Base-by-base conservation (phyloP, 2,888 invertebrate genomes). In the Andrena fulva region DNA sequence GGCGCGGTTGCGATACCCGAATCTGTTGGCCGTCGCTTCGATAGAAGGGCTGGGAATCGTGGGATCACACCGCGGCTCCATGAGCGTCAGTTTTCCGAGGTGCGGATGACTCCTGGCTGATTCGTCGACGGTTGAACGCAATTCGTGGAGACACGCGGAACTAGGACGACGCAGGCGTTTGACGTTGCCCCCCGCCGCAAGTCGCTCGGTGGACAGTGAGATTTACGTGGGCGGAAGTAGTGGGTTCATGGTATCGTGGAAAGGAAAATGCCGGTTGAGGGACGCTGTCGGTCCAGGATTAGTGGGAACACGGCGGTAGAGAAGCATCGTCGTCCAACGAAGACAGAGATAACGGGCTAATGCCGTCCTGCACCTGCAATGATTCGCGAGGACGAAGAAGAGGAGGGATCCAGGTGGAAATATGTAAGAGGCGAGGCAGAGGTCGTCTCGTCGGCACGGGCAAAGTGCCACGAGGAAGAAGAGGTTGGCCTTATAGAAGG, bases 401-500 rank as follows among this genome's bases (percentile, higher is more conserved):
- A 74, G 82, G 87, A 76, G 84, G 80, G 77, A 73, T 64, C 81
- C 84, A 84, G 87, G 84, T 81, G 88, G 89, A 87, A 90, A 88
- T 90, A 91, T 91, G 91, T 91, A 90, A 91, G 85, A 89, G 86
- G 71, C 86, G 90, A 89, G 84, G 73, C 80, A 79, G 78, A 84
- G 77, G 80, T 88, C 90, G 87, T 90, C 91, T 90, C 91, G 89
- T 88, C 87, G 88, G 87, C 90, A 89, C 89, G 90, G 82, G 76
- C 88, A 85, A 88, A 87, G 89, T 90, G 91, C 90, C 90, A 88
- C 91, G 92, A 91, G 90, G 91, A 76, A 81, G 88, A 91, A 91
- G 89, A 91, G 90, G 89, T 90, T 91, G 86, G 91, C 90, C 89
- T 89, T 90, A 90, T 90, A 91, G 87, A 91, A 87, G 90, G 89